phyloP scores from a whole-genome alignment of 2,797 vertebrate species.

The Diceros bicornis region DNA sequence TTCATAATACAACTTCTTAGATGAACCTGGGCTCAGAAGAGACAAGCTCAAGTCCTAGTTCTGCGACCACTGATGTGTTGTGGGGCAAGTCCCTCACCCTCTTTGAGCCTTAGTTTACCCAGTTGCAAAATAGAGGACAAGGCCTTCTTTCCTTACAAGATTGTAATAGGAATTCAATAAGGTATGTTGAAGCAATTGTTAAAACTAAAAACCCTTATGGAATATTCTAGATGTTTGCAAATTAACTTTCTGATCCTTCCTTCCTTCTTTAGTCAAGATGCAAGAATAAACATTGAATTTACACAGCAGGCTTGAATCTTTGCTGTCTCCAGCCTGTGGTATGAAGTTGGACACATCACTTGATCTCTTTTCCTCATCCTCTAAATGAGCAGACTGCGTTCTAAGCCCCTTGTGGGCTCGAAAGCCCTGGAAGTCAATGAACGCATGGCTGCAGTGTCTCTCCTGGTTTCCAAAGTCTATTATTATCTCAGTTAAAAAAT shows the following conservation, averaged over 20 bases:
- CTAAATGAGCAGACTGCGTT: not conserved
- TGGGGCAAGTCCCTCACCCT: not conserved
- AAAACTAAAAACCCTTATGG: not conserved
- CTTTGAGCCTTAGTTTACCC: not conserved
- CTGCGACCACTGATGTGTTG: not conserved
- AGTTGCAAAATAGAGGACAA: not conserved
- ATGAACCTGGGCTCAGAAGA: not conserved
- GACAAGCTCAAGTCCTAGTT: not conserved
- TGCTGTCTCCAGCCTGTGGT: not conserved
- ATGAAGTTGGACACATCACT: not conserved
- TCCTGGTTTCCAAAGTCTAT: constrained; percentile 7
- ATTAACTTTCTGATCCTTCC: not conserved
- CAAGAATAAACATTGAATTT: not conserved
- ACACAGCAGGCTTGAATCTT: not conserved
- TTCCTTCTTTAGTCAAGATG: not conserved
- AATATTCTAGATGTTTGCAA: not conserved
- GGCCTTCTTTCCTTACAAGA: not conserved
- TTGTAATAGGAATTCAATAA: not conserved
- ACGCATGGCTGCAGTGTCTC: not conserved
- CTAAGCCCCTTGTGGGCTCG: not conserved
- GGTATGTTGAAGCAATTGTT: not conserved
- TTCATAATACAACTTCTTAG: constrained; percentile 2
- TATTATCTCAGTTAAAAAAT: not conserved
- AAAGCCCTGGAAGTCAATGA: not conserved
- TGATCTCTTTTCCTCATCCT: not conserved